Percentiles rank a stretch among this genome's conserved stretches.
Conservation (phyloP, 2,797 vertebrate species). For the Melanotaenia pygmaea region DNA sequence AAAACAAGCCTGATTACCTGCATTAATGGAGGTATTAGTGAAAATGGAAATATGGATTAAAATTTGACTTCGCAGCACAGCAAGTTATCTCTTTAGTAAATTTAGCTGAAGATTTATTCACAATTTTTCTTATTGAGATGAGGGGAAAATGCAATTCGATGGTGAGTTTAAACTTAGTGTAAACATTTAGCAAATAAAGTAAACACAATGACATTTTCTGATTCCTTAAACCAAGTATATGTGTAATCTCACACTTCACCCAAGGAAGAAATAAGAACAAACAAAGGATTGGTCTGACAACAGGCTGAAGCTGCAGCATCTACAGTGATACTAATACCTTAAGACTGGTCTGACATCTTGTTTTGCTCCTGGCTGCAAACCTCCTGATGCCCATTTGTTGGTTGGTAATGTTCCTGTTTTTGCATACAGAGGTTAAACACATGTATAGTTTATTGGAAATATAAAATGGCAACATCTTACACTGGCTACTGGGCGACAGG, state of each 20-base stretch:
- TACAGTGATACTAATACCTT: background rate
- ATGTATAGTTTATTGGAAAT: background rate
- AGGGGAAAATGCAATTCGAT: background rate
- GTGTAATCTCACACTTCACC: background rate
- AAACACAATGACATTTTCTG: background rate
- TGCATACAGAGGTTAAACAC: background rate
- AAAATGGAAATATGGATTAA: slow-evolving; percentile 52
- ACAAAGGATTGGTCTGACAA: background rate
- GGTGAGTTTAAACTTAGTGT: background rate
- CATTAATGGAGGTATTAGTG: slow-evolving; percentile 52
- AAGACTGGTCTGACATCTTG: background rate
- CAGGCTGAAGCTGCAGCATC: background rate
- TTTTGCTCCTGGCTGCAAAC: background rate
- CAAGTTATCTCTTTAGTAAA: slow-evolving; percentile 41
- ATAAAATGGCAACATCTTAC: background rate
- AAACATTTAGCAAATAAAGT: background rate
- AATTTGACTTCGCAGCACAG: slow-evolving; percentile 33
- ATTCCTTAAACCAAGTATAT: background rate
- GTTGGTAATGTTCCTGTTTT: background rate
- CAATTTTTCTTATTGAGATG: slow-evolving; percentile 7
- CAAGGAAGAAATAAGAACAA: background rate
- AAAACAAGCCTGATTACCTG: slow-evolving; percentile 63
- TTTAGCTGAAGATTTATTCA: slow-evolving; percentile 12
- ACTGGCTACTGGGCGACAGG: background rate
- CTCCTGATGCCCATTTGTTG: background rate